Evolutionary conservation across 1,140 invertebrate species (phyloP).

Genomic region (Trialeurodes vaporariorum): DNA sequence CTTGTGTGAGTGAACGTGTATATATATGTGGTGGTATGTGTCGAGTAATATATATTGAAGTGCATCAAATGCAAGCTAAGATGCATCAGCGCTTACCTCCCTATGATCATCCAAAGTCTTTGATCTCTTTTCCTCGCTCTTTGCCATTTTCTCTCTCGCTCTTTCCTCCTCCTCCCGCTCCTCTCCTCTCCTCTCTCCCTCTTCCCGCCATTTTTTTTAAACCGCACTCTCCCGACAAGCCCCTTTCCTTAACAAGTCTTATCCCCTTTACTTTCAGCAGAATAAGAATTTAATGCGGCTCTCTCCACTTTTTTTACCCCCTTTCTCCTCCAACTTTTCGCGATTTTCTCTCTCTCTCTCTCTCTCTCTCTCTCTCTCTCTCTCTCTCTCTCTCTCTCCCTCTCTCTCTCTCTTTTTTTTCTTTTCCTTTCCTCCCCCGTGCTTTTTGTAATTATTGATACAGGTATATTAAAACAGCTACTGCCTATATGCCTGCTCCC

Average conservation of each 20-base stretch:
- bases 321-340: too few species aligned
- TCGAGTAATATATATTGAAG: background rate
- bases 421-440: background rate
- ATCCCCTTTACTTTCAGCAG: background rate
- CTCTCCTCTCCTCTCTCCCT: background rate
- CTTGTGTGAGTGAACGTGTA: background rate
- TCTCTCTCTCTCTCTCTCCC: background rate
- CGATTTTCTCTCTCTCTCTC: background rate
- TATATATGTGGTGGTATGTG: background rate
- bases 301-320: background rate
- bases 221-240: background rate
- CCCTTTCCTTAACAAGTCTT: background rate
- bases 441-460: constrained; percentile 1
- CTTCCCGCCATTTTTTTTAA: background rate
- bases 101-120: background rate
- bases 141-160: background rate
- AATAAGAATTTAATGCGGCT: background rate
- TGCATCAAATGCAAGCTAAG: background rate
- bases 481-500: background rate
- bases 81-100: background rate
- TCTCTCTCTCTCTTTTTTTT: background rate
- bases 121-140: background rate
- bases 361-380: background rate
- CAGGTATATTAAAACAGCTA: background rate
- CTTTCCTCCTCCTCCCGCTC: background rate